Percentiles rank a stretch among this genome's conserved stretches.
phyloP scores from a whole-genome alignment of 2,797 vertebrate genomes.

The Cephalopachus bancanus region DNA sequence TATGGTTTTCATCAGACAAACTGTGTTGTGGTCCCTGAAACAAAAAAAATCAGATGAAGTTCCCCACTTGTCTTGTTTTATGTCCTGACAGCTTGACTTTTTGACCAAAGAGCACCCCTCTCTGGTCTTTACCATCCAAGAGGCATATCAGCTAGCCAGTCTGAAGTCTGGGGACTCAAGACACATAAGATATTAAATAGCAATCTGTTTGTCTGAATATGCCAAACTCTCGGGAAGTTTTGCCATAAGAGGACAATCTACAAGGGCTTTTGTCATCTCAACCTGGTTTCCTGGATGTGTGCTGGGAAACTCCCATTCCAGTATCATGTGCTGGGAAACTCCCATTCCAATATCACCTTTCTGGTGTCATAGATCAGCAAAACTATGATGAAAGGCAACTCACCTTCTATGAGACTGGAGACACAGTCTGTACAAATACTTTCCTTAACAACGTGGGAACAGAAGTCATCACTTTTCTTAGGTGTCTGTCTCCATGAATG shows the following conservation, averaged over 20 bases:
- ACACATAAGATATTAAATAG: background rate
- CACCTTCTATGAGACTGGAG: background rate
- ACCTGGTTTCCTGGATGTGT: background rate
- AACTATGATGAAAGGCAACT: background rate
- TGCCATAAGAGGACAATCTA: accelerated
- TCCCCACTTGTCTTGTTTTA: background rate
- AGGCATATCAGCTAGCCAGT: background rate
- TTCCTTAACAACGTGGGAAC: background rate
- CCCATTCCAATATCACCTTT: background rate
- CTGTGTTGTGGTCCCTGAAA: background rate
- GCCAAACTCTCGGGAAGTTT: background rate
- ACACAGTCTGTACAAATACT: background rate
- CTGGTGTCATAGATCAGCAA: background rate
- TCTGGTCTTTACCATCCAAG: background rate
- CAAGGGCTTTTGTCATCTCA: background rate
- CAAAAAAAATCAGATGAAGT: background rate
- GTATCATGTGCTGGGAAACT: background rate
- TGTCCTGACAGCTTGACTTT: background rate
- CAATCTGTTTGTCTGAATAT: background rate
- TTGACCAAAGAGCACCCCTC: background rate
- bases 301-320: background rate
- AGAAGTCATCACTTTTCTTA: background rate
- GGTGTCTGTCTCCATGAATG: background rate
- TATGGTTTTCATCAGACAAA: background rate
- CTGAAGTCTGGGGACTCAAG: background rate